phyloP scores from a whole-genome alignment of 2,797 vertebrate genomes.

The Gallirallus australis region DNA sequence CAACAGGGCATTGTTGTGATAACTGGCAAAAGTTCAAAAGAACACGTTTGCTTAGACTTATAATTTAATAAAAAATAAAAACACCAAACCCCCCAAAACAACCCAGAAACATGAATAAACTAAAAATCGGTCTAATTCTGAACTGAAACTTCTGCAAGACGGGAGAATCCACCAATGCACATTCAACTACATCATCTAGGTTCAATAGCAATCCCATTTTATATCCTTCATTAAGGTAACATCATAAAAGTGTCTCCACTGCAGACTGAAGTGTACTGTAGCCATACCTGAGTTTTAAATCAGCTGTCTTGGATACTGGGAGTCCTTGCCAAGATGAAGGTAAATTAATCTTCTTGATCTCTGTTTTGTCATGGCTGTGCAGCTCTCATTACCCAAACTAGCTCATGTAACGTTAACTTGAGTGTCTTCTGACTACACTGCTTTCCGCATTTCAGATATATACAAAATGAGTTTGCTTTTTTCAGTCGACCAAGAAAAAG shows the following conservation, averaged over 20 bases:
- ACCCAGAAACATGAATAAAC: neutral
- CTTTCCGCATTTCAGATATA: neutral
- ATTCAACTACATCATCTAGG: neutral
- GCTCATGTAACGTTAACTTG: neutral
- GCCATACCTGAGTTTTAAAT: conserved; percentile 8
- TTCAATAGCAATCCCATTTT: neutral
- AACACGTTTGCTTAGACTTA: neutral
- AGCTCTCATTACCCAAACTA: neutral
- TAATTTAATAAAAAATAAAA: neutral
- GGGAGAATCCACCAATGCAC: neutral
- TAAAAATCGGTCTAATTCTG: neutral
- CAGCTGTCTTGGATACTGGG: neutral
- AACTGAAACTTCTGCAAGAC: neutral
- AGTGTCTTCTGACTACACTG: neutral
- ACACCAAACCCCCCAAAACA: neutral
- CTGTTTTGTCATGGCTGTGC: neutral
- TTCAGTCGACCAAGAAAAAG: neutral
- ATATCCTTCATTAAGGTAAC: neutral
- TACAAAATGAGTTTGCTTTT: neutral
- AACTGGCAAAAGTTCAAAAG: neutral
- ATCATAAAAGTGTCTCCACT: neutral
- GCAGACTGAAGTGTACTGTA: neutral
- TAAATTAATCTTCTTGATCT: conserved; percentile 26
- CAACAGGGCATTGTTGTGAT: neutral
- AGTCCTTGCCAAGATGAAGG: conserved; percentile 10